A percentile compares a stretch with the other conserved stretches of the same genome.
Conservation (phyloP, 2,113 vertebrate genomes). For the Oncorhynchus clarkii region DNA sequence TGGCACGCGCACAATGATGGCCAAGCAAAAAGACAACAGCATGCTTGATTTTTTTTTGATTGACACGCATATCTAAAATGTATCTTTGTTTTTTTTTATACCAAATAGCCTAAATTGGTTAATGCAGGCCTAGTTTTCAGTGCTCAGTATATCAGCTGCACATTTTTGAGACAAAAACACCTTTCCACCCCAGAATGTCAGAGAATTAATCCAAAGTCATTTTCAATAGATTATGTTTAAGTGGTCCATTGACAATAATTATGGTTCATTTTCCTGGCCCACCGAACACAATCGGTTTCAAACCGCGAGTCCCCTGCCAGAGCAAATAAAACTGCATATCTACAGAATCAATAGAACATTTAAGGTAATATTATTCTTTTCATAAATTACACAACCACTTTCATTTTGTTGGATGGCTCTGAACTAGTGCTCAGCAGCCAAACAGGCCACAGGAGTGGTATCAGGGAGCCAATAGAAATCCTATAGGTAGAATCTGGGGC, state of each 20-base stretch:
- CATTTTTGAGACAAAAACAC: slow-evolving; percentile 14
- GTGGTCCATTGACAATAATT: slow-evolving; percentile 66
- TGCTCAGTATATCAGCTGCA: slow-evolving; percentile 33
- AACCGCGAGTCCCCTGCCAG: slow-evolving; percentile 49
- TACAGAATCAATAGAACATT: slow-evolving; percentile 34
- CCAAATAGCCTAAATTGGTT: background rate
- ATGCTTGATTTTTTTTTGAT: too few species aligned
- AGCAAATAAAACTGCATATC: slow-evolving; percentile 53
- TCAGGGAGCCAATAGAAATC: background rate
- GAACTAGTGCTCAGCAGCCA: slow-evolving; percentile 3
- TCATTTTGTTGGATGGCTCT: slow-evolving; percentile 19
- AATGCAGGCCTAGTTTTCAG: background rate
- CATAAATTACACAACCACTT: slow-evolving; percentile 48
- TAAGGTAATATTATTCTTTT: slow-evolving; percentile 42
- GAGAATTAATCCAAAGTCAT: slow-evolving; percentile 47
- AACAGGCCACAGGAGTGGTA: background rate
- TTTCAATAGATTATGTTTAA: slow-evolving; percentile 60
- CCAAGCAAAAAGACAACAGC: too few species aligned
- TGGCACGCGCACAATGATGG: too few species aligned
- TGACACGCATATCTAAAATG: too few species aligned
- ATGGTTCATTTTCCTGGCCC: slow-evolving; percentile 49
- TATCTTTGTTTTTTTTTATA: too few species aligned
- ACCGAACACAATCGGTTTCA: slow-evolving; percentile 36
- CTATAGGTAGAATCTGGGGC: background rate
- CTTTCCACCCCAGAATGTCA: slow-evolving; percentile 24